A percentile compares a stretch with the other conserved stretches of the same genome.
phyloP scores from a whole-genome alignment of 2,113 vertebrate genomes.

The Saguinus midas region DNA sequence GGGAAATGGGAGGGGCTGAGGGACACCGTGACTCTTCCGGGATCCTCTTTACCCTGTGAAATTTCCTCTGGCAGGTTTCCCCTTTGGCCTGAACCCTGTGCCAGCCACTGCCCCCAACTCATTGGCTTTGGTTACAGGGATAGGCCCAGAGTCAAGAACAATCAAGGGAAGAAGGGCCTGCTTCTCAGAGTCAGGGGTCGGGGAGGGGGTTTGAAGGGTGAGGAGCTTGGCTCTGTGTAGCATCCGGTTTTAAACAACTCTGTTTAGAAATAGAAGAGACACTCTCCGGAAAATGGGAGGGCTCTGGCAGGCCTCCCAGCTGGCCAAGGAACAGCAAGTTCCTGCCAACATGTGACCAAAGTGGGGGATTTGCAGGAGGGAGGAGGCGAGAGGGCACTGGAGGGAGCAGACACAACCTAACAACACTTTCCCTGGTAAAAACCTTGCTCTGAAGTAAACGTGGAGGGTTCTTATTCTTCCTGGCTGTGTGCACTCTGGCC shows the following conservation, averaged over 20 bases:
- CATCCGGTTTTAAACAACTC: constrained; percentile 60
- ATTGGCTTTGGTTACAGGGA: neutral
- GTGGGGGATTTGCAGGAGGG: constrained; percentile 9
- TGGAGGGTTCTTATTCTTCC: neutral
- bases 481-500: neutral
- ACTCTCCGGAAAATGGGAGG: constrained; percentile 51
- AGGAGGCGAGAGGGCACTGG: neutral
- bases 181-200: neutral
- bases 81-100: neutral
- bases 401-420: neutral
- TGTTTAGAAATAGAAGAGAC: constrained; percentile 58
- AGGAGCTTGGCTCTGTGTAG: neutral
- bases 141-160: neutral
- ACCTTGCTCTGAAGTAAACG: neutral
- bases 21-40: neutral
- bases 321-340: constrained; percentile 54
- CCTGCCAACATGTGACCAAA: constrained; percentile 60
- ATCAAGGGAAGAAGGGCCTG: neutral
- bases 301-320: constrained; percentile 60
- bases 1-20: neutral
- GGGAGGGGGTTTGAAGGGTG: neutral
- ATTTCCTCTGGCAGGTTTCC: constrained; percentile 27
- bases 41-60: neutral
- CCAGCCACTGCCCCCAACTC: neutral
- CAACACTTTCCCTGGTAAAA: neutral